Conservation (phyloP, 2,888 invertebrate species). For the Ramazzottius varieornatus region DNA sequence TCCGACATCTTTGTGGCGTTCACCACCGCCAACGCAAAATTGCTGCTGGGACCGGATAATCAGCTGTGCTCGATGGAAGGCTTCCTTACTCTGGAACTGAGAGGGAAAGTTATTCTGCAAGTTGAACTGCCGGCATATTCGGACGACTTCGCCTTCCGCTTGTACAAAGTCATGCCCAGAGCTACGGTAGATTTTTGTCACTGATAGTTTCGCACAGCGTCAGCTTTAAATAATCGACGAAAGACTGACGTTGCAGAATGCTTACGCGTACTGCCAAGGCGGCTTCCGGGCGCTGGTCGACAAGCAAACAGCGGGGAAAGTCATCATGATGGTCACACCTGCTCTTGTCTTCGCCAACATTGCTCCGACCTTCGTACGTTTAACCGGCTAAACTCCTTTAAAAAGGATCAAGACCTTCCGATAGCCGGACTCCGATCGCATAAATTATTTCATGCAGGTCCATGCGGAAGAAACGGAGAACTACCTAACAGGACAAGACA, state of each 20-base stretch:
- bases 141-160: slow-evolving; percentile 30
- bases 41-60: slow-evolving; percentile 9
- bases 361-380: background rate
- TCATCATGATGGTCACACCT: background rate
- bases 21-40: slow-evolving; percentile 14
- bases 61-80: slow-evolving; percentile 16
- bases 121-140: slow-evolving; percentile 32
- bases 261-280: slow-evolving; percentile 48
- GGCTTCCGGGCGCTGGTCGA: slow-evolving; percentile 38
- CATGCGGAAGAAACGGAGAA: background rate
- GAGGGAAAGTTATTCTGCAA: slow-evolving; percentile 35
- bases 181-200: slow-evolving; percentile 13
- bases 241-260: too few species aligned
- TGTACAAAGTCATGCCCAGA: slow-evolving; percentile 35
- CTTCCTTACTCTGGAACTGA: slow-evolving; percentile 37
- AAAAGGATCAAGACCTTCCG: too few species aligned
- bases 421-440: too few species aligned
- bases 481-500: background rate
- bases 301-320: background rate
- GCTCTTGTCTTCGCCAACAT: background rate
- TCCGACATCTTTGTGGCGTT: slow-evolving; percentile 17
- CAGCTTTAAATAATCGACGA: too few species aligned
- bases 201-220: too few species aligned
- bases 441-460: background rate
- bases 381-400: background rate